These are phyloP conservation scores for Aproaerema taeniolella DNA, from an alignment of 2,888 invertebrate species.

Conservation along the genomic window DNA sequence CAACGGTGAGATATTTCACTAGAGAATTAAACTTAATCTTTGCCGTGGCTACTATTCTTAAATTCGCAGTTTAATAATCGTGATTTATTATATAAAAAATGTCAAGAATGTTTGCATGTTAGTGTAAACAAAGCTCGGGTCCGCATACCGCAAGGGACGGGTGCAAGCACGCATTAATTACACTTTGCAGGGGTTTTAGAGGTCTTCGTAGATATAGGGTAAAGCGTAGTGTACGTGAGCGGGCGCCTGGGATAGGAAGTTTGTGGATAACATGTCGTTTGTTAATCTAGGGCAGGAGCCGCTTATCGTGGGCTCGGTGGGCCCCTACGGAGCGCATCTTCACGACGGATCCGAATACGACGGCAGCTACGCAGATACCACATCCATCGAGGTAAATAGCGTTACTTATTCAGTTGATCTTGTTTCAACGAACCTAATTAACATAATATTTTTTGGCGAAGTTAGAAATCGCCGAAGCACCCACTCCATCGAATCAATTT, in stretches of 20 bases:
- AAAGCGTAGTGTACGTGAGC: slow-evolving; percentile 26
- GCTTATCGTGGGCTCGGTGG: slow-evolving; percentile 91
- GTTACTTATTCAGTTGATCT: no score
- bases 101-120: slow-evolving; percentile 56
- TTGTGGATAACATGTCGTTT: slow-evolving; percentile 2
- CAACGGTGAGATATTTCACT: slow-evolving; percentile 52
- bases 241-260: slow-evolving; percentile 13
- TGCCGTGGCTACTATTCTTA: no score
- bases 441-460: no score
- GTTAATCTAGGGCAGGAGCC: slow-evolving; percentile 56
- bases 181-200: slow-evolving; percentile 55
- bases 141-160: slow-evolving; percentile 53
- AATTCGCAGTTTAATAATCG: no score
- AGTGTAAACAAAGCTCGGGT: slow-evolving; percentile 53
- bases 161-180: slow-evolving; percentile 73
- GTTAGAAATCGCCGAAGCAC: slow-evolving; percentile 23
- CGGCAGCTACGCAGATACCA: slow-evolving; percentile 86
- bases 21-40: no score
- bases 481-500: slow-evolving; percentile 33
- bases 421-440: no score
- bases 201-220: slow-evolving; percentile 38
- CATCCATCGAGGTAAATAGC: slow-evolving; percentile 75
- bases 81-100: slow-evolving; percentile 36
- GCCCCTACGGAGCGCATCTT: slow-evolving; percentile 94
- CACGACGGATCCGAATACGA: slow-evolving; percentile 96